Conservation (phyloP, 2,113 vertebrate species). For the Saguinus imperator region DNA sequence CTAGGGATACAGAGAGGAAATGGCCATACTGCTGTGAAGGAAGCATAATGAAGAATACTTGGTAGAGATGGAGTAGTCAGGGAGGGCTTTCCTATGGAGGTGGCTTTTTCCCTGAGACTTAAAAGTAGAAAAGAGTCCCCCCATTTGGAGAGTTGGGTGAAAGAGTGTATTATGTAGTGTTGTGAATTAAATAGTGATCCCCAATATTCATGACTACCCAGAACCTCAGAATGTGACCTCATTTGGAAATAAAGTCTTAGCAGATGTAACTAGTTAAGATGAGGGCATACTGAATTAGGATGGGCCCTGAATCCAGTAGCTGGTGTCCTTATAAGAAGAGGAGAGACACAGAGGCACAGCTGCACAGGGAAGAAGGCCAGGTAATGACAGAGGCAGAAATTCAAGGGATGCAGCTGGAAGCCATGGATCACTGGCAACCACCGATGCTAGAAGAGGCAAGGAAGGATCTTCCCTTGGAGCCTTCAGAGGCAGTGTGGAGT, state of each 20-base stretch:
- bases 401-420: fast-evolving
- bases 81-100: neutral
- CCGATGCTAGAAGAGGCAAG: too few relatives aligned
- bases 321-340: neutral
- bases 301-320: neutral
- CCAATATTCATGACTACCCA: neutral
- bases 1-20: neutral
- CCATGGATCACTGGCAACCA: fast-evolving
- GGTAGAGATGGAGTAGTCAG: fast-evolving
- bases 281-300: neutral
- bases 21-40: fast-evolving
- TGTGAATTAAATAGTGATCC: neutral
- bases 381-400: neutral
- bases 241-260: neutral
- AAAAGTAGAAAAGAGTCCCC: neutral
- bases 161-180: neutral
- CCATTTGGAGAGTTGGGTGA: neutral
- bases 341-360: neutral
- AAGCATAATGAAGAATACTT: neutral
- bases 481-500: fast-evolving
- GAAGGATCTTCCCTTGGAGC: neutral
- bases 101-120: neutral
- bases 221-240: neutral
- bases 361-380: neutral
- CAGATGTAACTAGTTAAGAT: neutral